phyloP scores from a whole-genome alignment of 1,140 invertebrate species.

The Rhagoletis zephyria region DNA sequence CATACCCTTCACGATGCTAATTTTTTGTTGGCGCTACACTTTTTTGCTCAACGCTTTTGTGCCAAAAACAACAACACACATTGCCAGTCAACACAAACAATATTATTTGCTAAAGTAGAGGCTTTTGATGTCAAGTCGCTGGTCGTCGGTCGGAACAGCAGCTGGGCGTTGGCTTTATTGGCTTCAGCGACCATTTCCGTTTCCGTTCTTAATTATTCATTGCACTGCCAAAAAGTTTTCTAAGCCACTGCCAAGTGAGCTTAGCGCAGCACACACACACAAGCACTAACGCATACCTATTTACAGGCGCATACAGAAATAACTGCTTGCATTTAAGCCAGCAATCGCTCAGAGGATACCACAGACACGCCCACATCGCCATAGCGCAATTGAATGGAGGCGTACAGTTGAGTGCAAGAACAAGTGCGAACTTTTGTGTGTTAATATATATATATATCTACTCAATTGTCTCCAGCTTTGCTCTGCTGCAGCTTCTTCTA shows the following conservation, averaged over 20 bases:
- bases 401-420: not conserved
- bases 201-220: slow-evolving; percentile 52
- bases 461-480: slow-evolving; percentile 12
- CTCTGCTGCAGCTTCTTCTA: not conserved
- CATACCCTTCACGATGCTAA: not conserved
- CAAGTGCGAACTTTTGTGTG: not conserved
- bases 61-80: slow-evolving; percentile 17
- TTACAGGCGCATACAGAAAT: not conserved
- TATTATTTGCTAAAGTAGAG: not conserved
- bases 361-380: slow-evolving; percentile 46
- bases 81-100: not conserved
- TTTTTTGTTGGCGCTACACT: not conserved
- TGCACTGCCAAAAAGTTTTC: slow-evolving; percentile 49
- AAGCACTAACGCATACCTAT: not conserved
- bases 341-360: slow-evolving; percentile 13
- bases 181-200: slow-evolving; percentile 45
- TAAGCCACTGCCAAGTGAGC: slow-evolving; percentile 38
- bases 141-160: slow-evolving; percentile 16
- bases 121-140: slow-evolving; percentile 7
- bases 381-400: slow-evolving; percentile 2
- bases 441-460: not conserved
- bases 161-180: slow-evolving; percentile 49
- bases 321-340: not conserved
- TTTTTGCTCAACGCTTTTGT: not conserved
- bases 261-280: not conserved